Evolutionary conservation across 2,888 invertebrate species (phyloP).

Genomic region (Cheiracanthium punctorium): DNA sequence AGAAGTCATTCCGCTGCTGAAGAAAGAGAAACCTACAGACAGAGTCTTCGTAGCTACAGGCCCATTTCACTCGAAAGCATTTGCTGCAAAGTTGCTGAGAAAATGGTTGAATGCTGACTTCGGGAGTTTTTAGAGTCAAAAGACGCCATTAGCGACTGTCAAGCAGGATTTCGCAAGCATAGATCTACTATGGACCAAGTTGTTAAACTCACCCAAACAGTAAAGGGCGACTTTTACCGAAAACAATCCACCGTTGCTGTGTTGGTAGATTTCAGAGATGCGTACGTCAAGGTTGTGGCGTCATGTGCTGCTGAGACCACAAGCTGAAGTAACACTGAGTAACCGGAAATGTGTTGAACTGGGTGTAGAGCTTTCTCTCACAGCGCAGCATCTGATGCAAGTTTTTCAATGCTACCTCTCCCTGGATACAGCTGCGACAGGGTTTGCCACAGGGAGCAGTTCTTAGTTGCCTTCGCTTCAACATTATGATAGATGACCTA

Average conservation of each 20-base stretch:
- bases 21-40: background rate
- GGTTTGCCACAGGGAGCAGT: too few relatives aligned
- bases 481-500: background rate
- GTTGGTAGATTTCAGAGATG: too few relatives aligned
- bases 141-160: conserved; percentile 15
- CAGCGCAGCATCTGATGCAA: background rate
- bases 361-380: background rate
- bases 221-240: background rate
- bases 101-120: background rate
- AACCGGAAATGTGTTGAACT: background rate
- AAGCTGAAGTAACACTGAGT: background rate
- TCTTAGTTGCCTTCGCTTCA: background rate
- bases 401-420: background rate
- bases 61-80: background rate
- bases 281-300: too few relatives aligned
- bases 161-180: conserved; percentile 20
- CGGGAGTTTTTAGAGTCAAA: too few relatives aligned
- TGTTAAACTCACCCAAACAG: background rate
- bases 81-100: background rate
- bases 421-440: background rate
- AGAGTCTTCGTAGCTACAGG: background rate
- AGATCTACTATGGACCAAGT: conserved; percentile 14
- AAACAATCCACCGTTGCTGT: too few relatives aligned
- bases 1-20: background rate
- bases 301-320: background rate